Base-by-base conservation (phyloP, 2,797 vertebrate species). In the Potorous gilbertii region DNA sequence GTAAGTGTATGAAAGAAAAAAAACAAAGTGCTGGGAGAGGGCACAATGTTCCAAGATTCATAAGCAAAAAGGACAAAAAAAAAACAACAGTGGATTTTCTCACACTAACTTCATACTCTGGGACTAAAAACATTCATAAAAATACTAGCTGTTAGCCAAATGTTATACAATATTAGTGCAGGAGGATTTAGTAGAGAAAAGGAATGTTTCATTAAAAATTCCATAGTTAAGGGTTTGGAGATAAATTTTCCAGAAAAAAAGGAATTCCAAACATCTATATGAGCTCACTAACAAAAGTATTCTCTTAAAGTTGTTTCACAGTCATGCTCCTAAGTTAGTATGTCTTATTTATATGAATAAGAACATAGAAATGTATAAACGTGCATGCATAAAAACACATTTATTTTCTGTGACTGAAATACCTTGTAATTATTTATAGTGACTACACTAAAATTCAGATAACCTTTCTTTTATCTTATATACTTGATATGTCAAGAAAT, bases 281-380 rank as follows among this genome's bases (percentile, higher is more conserved):
- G 66, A 96, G 13, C 95, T 81, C 40, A n/a, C 40, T 46, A 24
- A 46, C 93, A 96, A 97, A 97, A 95, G 94, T 90, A 96, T 93
- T 81, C 95, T 91, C 50, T 94, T 95, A 96, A 97, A 96, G 40
- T 94, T 96, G 96, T 95, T 97, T 97, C 91, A 94, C 92, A 94
- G 66, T 92, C 59, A 96, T n/a, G 91, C 92, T 56, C 24, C 10
- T 92, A 40, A 94, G 40, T 87, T 95, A 97, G 34, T 96, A 97
- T 95, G 56, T 54, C 56, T 97, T 96, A 91, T 95, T 96, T 96
- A 96, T 98, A 97, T 97, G 92, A 93, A 94, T 96, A 97, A 97
- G 93, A 97, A 96, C 96, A 95, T 56, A 96, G 40, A 66, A 93
- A 94, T 62, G 57, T 94, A 96, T 94, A 94, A 50, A 96, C 95